Evolutionary conservation across 2,113 vertebrate genomes (phyloP), one percentile per base, ranked within the genome.

Genomic region (Oxyruncus cristatus): DNA sequence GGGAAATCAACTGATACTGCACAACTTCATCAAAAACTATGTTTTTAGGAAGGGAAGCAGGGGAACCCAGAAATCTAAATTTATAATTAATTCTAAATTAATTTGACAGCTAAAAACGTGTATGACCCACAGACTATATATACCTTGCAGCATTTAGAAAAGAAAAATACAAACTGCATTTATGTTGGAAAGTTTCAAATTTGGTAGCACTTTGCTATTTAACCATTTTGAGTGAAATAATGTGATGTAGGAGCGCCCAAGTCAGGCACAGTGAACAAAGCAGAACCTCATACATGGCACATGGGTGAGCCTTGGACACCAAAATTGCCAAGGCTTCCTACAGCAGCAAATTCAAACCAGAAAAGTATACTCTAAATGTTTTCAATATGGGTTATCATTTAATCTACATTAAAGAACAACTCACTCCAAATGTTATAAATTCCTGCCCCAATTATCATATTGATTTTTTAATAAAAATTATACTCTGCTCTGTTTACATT

Each of bases 181-280:
- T 76, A 6, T 33, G 50, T 19, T 12, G 27, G 53, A 55, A 66
- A 52, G 30, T 56, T 82, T 14, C 8, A 1, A 59, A n/a, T 55
- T 28, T 73, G 41, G 39, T 23, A 39, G 13, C 16, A 44, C 20
- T 56, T 79, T n/a, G 12, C 24, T 52, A 2, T 52, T 56, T 52
- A 62, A 55, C 10, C 15, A 20, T 74, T 89, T 20, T 46, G 42
- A 74, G 37, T 56, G 21, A 83, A 49, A n/a, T 49, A 47, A 42
- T 6, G 2, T 2, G n/a, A 52, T 12, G 13, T 20, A 18, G 21
- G 42, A 62, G 30, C 39, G 15, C 28, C 11, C 0, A 1, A 28
- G 24, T 79, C 46, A 75, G 74, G 47, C 24, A 46, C 20, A 5
- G n/a, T 2, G 55, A 91, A 47, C n/a, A 49, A 74, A 73, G 41